phyloP scores from a whole-genome alignment of 2,888 invertebrate genomes.

The Volucella bombylans region DNA sequence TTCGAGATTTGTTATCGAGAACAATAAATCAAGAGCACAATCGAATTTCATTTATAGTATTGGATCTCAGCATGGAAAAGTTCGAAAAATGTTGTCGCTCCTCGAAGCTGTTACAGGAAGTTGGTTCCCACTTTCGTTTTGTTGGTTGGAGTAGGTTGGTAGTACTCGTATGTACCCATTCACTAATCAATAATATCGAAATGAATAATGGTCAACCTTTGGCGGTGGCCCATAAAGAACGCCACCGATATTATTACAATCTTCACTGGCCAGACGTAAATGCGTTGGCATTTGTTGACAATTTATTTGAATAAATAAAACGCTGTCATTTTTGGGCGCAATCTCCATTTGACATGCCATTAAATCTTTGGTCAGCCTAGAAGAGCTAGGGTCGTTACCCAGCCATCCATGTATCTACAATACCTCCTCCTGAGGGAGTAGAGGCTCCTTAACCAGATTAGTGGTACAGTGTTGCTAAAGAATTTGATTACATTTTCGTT shows the following conservation, averaged over 20 bases:
- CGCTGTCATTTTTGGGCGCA: conserved; percentile 19
- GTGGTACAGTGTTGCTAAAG: too few relatives aligned
- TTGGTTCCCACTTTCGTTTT: too few relatives aligned
- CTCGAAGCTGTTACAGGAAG: not conserved
- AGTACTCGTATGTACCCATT: not conserved
- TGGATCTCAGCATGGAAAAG: conserved; percentile 22
- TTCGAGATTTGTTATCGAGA: not conserved
- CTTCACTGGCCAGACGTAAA: conserved; percentile 17
- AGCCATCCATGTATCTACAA: too few relatives aligned
- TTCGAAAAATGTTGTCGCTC: not conserved
- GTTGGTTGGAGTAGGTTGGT: not conserved
- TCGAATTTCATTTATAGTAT: conserved; percentile 34
- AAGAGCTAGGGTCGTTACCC: not conserved
- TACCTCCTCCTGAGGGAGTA: too few relatives aligned
- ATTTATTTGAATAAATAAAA: conserved; percentile 41
- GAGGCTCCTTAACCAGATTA: too few relatives aligned
- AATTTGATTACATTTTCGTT: too few relatives aligned
- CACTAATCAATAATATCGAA: not conserved
- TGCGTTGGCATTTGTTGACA: conserved; percentile 42
- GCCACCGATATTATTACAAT: not conserved
- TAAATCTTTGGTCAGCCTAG: conserved; percentile 21
- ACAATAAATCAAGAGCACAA: conserved; percentile 28
- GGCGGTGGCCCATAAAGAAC: conserved; percentile 30
- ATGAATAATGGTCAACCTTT: conserved; percentile 21
- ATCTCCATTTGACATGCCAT: conserved; percentile 30